Conservation (phyloP, 2,113 vertebrate species). For the Lamprotornis superbus region DNA sequence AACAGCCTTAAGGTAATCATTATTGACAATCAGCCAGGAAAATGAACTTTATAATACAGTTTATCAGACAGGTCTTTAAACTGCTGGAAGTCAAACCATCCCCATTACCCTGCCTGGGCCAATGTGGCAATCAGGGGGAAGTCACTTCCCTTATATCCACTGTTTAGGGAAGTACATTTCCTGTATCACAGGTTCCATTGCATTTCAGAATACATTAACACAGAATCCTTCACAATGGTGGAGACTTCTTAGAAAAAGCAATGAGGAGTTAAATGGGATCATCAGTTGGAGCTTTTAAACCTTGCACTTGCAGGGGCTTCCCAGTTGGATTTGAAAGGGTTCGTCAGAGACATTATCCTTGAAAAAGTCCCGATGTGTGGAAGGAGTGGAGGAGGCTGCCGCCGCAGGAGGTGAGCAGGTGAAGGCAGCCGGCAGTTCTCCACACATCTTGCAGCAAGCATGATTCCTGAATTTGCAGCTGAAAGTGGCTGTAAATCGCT, state of each 20-base stretch:
- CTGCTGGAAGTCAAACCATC: neutral
- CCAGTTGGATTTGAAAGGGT: neutral
- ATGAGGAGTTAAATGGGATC: neutral
- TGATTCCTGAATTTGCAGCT: neutral
- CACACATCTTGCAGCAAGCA: neutral
- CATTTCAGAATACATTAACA: accelerated
- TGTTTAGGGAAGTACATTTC: neutral
- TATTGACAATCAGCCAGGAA: neutral
- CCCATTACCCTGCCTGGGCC: neutral
- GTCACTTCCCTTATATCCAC: neutral
- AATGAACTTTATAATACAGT: neutral
- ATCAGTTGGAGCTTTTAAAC: neutral
- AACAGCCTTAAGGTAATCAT: neutral
- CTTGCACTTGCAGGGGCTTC: neutral
- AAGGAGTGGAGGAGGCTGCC: neutral
- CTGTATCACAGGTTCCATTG: neutral
- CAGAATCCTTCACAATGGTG: neutral
- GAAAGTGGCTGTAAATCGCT: neutral
- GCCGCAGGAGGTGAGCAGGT: neutral
- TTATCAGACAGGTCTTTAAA: neutral
- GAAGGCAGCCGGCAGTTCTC: neutral
- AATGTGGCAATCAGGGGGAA: neutral
- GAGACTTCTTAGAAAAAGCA: neutral
- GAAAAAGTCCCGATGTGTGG: accelerated
- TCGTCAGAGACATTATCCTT: neutral